phyloP scores from a whole-genome alignment of 23 tunicate genomes.

The Clavelina lepadiformis region DNA sequence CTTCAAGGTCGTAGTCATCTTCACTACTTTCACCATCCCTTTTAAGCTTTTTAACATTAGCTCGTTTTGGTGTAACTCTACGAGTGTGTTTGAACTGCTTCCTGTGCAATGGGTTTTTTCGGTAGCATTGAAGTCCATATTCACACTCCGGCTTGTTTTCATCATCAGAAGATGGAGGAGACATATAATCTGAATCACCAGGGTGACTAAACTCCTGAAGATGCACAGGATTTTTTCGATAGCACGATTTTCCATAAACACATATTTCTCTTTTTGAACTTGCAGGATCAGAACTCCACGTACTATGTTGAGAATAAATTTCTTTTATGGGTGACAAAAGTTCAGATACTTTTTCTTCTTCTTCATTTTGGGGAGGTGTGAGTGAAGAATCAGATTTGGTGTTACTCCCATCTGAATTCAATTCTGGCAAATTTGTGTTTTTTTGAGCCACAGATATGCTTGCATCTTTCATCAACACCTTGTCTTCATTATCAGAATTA shows the following conservation, averaged over 20 bases:
- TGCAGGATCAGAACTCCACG: neutral
- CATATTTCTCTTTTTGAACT: slow-evolving; percentile 23
- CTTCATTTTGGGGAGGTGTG: no score
- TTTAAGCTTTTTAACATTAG: slow-evolving; percentile 1
- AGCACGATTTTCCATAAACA: slow-evolving; percentile 66
- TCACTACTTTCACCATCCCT: slow-evolving; percentile 21
- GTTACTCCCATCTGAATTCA: no score
- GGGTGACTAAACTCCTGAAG: slow-evolving; percentile 67
- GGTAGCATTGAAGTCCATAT: slow-evolving; percentile 63
- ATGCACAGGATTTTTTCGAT: slow-evolving; percentile 80
- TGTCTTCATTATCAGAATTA: no score
- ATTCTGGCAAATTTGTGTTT: no score
- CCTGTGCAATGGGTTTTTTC: slow-evolving; percentile 61
- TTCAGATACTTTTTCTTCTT: no score
- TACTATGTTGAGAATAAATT: no score
- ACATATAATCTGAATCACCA: slow-evolving; percentile 60
- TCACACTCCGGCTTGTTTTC: slow-evolving; percentile 58
- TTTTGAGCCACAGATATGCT: no score
- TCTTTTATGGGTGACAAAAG: no score
- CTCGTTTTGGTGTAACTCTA: slow-evolving; percentile 53
- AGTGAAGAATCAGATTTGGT: no score
- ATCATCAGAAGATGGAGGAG: slow-evolving; percentile 12
- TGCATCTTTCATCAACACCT: no score
- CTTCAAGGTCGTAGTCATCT: slow-evolving; percentile 57
- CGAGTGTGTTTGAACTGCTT: slow-evolving; percentile 53